Evolutionary conservation across 2,888 invertebrate species (phyloP), one percentile per base, ranked within the genome.

Genomic region (Tetranychus piercei): DNA sequence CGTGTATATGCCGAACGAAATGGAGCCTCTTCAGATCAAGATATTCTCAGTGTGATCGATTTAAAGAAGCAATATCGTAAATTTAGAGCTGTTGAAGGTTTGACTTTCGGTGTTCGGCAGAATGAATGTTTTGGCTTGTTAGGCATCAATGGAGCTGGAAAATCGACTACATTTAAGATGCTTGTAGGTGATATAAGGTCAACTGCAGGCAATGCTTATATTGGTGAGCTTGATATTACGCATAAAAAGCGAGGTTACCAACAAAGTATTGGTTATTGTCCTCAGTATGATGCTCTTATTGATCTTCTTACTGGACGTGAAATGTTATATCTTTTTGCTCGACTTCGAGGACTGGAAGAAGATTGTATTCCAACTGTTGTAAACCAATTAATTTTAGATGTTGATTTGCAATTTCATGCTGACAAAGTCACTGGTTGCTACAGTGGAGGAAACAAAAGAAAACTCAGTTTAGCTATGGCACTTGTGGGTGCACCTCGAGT

Each of bases 251-350:
- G 43, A 8, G 71, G 73, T 6, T 91, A 43, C 64, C 76, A 74
- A 69, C n/a, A 65, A 55, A 44, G 89, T 80, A 86, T 93, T 80
- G 92, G 93, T 43, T 94, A 94, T 83, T 94, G 94, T 82, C 94
- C 94, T 0, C 94, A 94, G 84, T 88, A 88, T 81, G 88, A 90
- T 83, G 90, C 91, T 0, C 82, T 93, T 70, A 89, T 92, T 79
- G 87, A 86, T 75, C 75, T 75, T 64, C 71, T 79, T 45, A 77
- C 78, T 18, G 78, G 77, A 18, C 66, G 76, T 55, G 78, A 79
- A 75, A 78, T 75, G 72, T 66, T 78, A 34, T 43, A 7, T 6
- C 73, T 79, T 11, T 78, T 78, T 77, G 77, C 74, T 70, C 55
- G 76, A n/a, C 72, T 79, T 20, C 65, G 79, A 73, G 78, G 79